Evolutionary conservation across 2,113 vertebrate genomes (phyloP).

Genomic region (Stegostoma tigrinum): DNA sequence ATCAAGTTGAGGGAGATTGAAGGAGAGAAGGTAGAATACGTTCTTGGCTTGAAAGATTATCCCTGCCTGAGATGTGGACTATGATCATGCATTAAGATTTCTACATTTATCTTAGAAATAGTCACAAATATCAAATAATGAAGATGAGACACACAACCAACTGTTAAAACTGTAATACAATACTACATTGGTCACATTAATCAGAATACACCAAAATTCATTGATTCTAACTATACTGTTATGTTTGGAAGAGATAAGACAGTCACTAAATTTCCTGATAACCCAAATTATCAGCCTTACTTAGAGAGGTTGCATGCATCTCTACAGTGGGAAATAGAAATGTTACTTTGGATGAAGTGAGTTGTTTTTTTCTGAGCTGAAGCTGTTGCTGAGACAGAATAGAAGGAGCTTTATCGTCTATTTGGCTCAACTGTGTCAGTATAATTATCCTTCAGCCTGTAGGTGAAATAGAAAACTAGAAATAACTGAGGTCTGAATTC

Average conservation of each 20-base stretch:
- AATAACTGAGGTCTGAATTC: not conserved
- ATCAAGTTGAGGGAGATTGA: not conserved
- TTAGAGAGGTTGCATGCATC: not conserved
- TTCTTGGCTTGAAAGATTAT: not conserved
- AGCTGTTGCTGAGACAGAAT: not conserved
- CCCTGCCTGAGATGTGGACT: not conserved
- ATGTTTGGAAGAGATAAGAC: not conserved
- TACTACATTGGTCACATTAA: not conserved
- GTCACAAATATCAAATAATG: constrained; percentile 5
- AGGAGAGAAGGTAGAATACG: not conserved
- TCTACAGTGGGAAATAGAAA: constrained; percentile 15
- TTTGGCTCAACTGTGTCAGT: not conserved
- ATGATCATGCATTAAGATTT: not conserved
- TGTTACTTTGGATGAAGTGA: not conserved
- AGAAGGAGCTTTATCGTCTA: not conserved
- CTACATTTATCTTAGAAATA: not conserved
- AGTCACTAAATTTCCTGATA: not conserved
- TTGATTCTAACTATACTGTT: not conserved
- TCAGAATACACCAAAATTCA: not conserved
- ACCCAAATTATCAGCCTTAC: not conserved
- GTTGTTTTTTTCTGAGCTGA: not conserved
- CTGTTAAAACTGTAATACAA: not conserved
- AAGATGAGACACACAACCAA: not conserved
- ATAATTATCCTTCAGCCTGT: not conserved
- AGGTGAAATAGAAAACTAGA: not conserved